phyloP scores from a whole-genome alignment of 1,140 invertebrate species.

The Macrobrachium rosenbergii region DNA sequence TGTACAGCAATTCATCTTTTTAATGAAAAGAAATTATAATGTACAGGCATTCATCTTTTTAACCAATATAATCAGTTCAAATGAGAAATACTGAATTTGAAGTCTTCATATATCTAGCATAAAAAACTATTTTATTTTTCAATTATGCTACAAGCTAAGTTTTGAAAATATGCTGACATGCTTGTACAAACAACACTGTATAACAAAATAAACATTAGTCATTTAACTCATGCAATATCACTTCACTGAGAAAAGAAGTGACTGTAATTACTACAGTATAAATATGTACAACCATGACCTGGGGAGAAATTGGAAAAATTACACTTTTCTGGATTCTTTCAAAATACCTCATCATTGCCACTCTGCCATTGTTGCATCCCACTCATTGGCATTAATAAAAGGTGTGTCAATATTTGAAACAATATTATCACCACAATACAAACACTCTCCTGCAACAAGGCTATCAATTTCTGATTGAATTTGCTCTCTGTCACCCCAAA shows the following conservation, averaged over 20 bases:
- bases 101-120: no score
- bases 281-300: neutral
- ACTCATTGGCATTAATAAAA: slow-evolving; percentile 86
- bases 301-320: neutral
- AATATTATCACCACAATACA: slow-evolving; percentile 94
- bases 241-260: neutral
- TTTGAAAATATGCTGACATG: no score
- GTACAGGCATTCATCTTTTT: no score
- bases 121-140: no score
- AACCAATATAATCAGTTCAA: no score
- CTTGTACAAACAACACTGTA: no score
- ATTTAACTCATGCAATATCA: neutral
- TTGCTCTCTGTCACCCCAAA: slow-evolving; percentile 78
- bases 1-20: no score
- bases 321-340: no score
- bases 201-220: neutral
- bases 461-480: slow-evolving; percentile 88
- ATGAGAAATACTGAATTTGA: no score
- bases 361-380: slow-evolving; percentile 84
- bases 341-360: slow-evolving; percentile 73
- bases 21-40: no score
- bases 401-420: slow-evolving; percentile 88
- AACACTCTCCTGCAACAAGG: slow-evolving; percentile 90
- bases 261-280: neutral
- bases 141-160: no score